Evolutionary conservation across 2,113 vertebrate genomes (phyloP).

Genomic region (Electrona antarctica): DNA sequence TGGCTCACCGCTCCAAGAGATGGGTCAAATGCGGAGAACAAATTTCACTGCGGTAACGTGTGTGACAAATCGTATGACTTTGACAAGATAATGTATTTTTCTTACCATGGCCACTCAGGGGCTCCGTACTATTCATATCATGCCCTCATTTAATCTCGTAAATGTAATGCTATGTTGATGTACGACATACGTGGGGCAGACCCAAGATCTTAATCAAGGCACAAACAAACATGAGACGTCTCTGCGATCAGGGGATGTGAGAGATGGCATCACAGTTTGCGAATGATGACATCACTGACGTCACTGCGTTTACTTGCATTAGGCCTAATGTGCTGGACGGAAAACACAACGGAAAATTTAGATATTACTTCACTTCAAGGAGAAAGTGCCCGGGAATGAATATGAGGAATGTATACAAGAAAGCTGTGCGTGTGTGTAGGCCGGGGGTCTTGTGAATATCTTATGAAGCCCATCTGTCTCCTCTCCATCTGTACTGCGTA

Average conservation of each 20-base stretch:
- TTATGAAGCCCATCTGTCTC: not conserved
- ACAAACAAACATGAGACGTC: constrained; percentile 19
- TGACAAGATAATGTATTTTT: too few relatives aligned
- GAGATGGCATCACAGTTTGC: not conserved
- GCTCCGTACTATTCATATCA: not conserved
- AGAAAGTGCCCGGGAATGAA: constrained; percentile 6
- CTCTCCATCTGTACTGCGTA: constrained; percentile 26
- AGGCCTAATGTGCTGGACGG: not conserved
- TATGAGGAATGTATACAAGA: constrained; percentile 8
- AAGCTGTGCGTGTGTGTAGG: not conserved
- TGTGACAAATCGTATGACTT: too few relatives aligned
- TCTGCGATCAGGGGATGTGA: constrained; percentile 2
- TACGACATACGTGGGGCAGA: constrained; percentile 19
- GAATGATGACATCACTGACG: not conserved
- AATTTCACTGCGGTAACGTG: too few relatives aligned
- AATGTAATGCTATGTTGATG: constrained; percentile 32
- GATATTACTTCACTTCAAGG: not conserved
- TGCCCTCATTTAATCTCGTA: constrained; percentile 5
- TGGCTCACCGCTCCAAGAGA: too few relatives aligned
- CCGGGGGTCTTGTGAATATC: constrained; percentile 13
- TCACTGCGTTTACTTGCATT: not conserved
- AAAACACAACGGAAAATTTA: not conserved
- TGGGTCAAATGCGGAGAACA: too few relatives aligned
- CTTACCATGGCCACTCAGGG: too few relatives aligned
- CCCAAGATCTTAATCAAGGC: constrained; percentile 6